Evolutionary conservation across 1,140 invertebrate species (phyloP), one percentile per base, ranked within the genome.

Genomic region (Hormaphis cornu): DNA sequence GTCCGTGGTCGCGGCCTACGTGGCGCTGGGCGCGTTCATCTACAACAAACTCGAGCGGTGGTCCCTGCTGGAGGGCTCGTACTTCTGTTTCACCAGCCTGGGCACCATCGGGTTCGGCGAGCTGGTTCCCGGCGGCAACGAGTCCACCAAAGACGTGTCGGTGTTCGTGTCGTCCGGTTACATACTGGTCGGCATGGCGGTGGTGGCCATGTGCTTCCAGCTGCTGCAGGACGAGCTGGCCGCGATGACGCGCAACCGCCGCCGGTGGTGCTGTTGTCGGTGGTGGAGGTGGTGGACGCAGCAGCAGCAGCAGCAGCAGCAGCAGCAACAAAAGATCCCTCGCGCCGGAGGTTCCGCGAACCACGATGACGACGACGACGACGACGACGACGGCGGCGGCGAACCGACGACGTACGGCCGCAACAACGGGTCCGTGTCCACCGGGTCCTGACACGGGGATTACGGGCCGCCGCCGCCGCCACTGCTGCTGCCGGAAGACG

Each of bases 171-270:
- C 87, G 70, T 88, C 90, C 20, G 81, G 92, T 26, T 98, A 97
- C 78, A 90, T 98, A 52, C 81, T 97, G 28, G 85, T 96, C 46
- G 95, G 95, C 18, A 91, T 98, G 85, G 91, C 94, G 6, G 83
- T 98, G 61, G 88, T 97, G 70, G 94, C 94, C 18, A 97, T 97
- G 90, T 95, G 93, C 78, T 97, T 96, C 80, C 95, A 93, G 78
- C 81, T 98, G 50, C 91, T 97, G 71, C 93, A 97, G 79, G 93
- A 95, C 74, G 91, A 97, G 78, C 86, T 72, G 9, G 46, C 54
- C 6, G 37, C 46, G 7, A 52, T 71, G 18, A 33, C 61, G 10
- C 59, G 61, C 0, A 71, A 69, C 22, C 44, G 48, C 14, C 30
- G 48, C 20, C 54, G 48, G 52, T 54, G 48, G 18, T 69, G 53